Evolutionary conservation across 2,888 invertebrate genomes (phyloP).

Genomic region (Rotaria sp.): DNA sequence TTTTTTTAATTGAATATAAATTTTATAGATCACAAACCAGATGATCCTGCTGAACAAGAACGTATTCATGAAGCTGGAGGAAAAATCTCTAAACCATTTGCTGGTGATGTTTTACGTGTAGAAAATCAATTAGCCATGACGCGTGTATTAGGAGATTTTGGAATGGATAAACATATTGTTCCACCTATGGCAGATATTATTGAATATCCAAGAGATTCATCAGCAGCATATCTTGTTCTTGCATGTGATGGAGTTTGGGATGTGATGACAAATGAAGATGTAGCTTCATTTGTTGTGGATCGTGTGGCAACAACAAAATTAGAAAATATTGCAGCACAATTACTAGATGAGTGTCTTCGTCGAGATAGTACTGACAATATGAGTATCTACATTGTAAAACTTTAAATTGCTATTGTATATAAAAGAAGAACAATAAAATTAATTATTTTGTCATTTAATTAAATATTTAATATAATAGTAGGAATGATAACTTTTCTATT

Average conservation of each 20-base stretch:
- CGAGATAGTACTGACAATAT: conserved; percentile 10
- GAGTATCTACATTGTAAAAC: not conserved
- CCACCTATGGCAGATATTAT: conserved; percentile 96
- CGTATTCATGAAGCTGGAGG: conserved; percentile 91
- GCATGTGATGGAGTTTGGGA: conserved; percentile 99
- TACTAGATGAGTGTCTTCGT: not conserved
- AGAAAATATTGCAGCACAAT: not conserved
- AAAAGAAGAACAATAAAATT: not conserved
- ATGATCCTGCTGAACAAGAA: conserved; percentile 76
- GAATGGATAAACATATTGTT: conserved; percentile 76
- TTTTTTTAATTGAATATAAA: conserved; percentile 60
- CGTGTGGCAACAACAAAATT: not conserved
- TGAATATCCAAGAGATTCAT: conserved; percentile 68
- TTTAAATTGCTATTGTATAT: not conserved
- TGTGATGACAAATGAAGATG: conserved; percentile 87
- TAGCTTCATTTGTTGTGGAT: not conserved
- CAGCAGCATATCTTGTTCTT: conserved; percentile 86
- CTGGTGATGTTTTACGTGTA: conserved; percentile 76
- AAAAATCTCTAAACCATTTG: conserved; percentile 62
- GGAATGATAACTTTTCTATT: no score
- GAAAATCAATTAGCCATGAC: conserved; percentile 91
- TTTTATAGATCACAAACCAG: conserved; percentile 82
- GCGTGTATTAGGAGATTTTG: conserved; percentile 88
- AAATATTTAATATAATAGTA: no score
- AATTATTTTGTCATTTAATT: no score